Percentiles rank a stretch among this genome's conserved stretches.
These are phyloP conservation scores for Tupaia chinensis DNA, from an alignment of 2,113 vertebrate species.

Conservation along the genomic window DNA sequence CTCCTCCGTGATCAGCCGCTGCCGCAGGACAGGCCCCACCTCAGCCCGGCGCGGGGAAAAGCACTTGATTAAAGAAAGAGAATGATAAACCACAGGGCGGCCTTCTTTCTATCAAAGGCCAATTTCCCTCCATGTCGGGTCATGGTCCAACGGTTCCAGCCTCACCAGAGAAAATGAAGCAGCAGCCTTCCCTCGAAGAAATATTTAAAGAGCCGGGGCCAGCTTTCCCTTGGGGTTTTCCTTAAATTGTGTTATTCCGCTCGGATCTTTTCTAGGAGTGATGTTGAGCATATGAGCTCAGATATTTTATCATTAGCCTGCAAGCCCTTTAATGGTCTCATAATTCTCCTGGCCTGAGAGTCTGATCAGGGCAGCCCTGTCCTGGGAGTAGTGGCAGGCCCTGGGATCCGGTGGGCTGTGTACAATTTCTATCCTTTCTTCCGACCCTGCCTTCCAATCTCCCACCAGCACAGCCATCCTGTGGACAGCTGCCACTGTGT, in stretches of 20 bases:
- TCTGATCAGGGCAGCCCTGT: neutral
- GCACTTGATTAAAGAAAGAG: neutral
- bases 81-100: neutral
- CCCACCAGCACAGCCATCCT: neutral
- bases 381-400: rapidly evolving
- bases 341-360: neutral
- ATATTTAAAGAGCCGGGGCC: neutral
- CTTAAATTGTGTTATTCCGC: neutral
- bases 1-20: neutral
- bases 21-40: rapidly evolving
- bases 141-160: neutral
- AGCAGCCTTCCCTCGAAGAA: neutral
- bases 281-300: neutral
- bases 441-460: rapidly evolving
- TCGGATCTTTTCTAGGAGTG: neutral
- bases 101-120: neutral
- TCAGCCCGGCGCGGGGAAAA: rapidly evolving
- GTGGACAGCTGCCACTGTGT: rapidly evolving
- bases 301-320: neutral
- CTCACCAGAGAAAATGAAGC: neutral
- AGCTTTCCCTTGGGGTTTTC: neutral
- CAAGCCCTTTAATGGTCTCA: neutral
- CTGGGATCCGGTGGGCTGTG: rapidly evolving
- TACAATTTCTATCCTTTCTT: rapidly evolving
- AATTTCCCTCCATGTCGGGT: neutral